Evolutionary conservation across 2,888 invertebrate genomes (phyloP), one percentile per base, ranked within the genome.

Genomic region (Plemyria rubiginata): DNA sequence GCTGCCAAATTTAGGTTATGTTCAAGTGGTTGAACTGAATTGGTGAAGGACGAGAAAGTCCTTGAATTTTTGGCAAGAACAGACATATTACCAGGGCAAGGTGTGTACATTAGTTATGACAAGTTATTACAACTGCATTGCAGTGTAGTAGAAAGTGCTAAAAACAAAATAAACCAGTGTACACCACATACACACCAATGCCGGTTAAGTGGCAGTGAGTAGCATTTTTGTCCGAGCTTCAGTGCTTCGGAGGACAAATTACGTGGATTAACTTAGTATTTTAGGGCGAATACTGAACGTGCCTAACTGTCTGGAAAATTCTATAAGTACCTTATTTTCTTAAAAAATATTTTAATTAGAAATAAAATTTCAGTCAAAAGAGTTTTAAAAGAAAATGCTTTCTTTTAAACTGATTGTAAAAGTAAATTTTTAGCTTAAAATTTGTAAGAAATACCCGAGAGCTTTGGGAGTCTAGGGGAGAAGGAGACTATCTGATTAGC

Each of bases 21-120:
- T 56, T 57, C 48, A 22, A 48, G 49, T 53, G 48, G 40, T n/a
- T n/a, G n/a, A n/a, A n/a, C n/a, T n/a, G n/a, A n/a, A n/a, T n/a
- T n/a, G n/a, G 60, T 45, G 51, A 57, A 62, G 54, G 58, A 46
- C 38, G 16, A 36, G 0, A 16, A 51, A 58, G 41, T 52, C 46
- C 48, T 55, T 48, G 54, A 51, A 36, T 59, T 51, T 59, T 60
- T 60, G 63, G 54, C 63, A 63, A 48, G 52, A 16, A 50, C 12
- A 46, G 28, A 36, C 28, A 4, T 43, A 48, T 9, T 38, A 45
- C 52, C 6, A 32, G 54, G 54, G 46, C 54, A 58, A 49, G 50
- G 57, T 51, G 32, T 22, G 0, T 29, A n/a, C n/a, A n/a, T n/a
- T n/a, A 22, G 22, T 22, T 22, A 22, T 22, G 22, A 22, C 22